These are phyloP conservation scores for Ictalurus furcatus DNA, from an alignment of 2,113 vertebrate genomes.

Conservation along the genomic window DNA sequence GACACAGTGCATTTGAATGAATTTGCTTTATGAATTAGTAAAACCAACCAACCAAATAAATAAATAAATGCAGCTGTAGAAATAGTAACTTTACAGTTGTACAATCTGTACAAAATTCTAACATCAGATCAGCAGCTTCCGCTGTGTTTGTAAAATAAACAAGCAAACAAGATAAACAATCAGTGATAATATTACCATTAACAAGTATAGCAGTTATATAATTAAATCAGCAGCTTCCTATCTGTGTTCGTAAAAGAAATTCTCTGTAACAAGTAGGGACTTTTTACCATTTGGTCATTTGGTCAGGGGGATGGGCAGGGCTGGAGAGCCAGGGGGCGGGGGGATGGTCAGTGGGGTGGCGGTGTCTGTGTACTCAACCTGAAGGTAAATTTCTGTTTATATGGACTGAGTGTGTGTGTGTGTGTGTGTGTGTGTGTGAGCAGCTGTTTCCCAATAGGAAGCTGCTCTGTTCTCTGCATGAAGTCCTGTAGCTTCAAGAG, in stretches of 20 bases:
- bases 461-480: not conserved
- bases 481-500: not conserved
- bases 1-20: not conserved
- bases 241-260: too few relatives aligned
- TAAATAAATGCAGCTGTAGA: not conserved
- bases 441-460: constrained; percentile 33
- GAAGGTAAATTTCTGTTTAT: constrained; percentile 10
- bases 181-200: not conserved
- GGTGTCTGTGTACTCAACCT: constrained; percentile 15
- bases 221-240: too few relatives aligned
- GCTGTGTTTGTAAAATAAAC: not conserved
- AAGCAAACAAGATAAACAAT: not conserved
- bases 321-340: not conserved
- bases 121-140: too few relatives aligned
- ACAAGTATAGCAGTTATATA: too few relatives aligned
- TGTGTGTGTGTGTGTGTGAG: not conserved
- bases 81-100: not conserved
- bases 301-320: too few relatives aligned
- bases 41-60: not conserved
- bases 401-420: constrained; percentile 1
- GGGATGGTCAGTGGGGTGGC: not conserved
- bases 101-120: not conserved
- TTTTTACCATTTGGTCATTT: too few relatives aligned
- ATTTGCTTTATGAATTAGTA: not conserved
- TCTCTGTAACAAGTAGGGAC: too few relatives aligned